A percentile compares a stretch with the other conserved stretches of the same genome.
Conservation (phyloP, 1,140 invertebrate species). For the Xylocopa sonorina region DNA sequence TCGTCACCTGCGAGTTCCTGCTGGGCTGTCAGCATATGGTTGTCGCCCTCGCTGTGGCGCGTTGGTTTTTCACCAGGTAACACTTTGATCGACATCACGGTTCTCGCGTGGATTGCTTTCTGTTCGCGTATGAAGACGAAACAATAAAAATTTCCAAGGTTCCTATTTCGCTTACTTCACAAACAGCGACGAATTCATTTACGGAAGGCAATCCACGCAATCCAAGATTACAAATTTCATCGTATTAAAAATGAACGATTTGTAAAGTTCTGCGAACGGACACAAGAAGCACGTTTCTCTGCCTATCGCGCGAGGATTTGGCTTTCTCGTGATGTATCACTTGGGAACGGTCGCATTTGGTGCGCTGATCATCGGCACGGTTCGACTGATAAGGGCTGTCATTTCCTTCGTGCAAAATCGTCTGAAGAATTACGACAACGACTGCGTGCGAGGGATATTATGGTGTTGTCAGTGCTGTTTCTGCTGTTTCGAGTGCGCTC, state of each 20-base stretch:
- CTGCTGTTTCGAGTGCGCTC: constrained; percentile 87
- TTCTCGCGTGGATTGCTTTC: not conserved
- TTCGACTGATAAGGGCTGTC: constrained; percentile 86
- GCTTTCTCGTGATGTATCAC: constrained; percentile 86
- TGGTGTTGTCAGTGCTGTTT: constrained; percentile 89
- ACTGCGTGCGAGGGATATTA: constrained; percentile 73
- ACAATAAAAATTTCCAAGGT: constrained; percentile 5
- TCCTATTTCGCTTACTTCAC: not conserved
- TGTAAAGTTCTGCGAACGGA: constrained; percentile 80
- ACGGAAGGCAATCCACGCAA: not conserved
- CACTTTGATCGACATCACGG: constrained; percentile 29
- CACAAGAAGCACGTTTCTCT: constrained; percentile 85
- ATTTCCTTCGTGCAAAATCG: constrained; percentile 76
- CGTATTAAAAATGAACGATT: no score
- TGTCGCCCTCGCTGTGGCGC: constrained; percentile 88
- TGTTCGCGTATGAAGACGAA: not conserved
- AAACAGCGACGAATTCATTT: not conserved
- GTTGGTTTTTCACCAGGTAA: constrained; percentile 91
- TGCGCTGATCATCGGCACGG: constrained; percentile 87
- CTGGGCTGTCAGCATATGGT: constrained; percentile 90
- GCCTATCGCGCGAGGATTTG: constrained; percentile 84
- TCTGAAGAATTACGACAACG: constrained; percentile 79
- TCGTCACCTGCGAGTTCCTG: constrained; percentile 89
- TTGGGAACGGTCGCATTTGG: constrained; percentile 90
- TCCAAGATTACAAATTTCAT: not conserved